Percentiles rank a stretch among this genome's conserved stretches.
These are phyloP conservation scores for Pitta sordida DNA, from an alignment of 2,113 vertebrate species.

Conservation along the genomic window DNA sequence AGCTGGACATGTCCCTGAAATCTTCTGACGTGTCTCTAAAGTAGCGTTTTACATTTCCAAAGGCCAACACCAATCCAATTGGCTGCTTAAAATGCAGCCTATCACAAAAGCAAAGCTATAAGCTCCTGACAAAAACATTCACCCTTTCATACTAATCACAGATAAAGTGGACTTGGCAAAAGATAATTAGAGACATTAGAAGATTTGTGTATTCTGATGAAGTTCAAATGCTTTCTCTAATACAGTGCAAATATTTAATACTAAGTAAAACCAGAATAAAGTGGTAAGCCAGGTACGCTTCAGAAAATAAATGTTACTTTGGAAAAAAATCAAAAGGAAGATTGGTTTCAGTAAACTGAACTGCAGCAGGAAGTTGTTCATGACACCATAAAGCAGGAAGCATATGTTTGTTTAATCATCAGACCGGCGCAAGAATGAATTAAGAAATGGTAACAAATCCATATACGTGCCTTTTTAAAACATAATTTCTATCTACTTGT, in stretches of 20 bases:
- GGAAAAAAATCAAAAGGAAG: conserved; percentile 6
- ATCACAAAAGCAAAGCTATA: conserved; percentile 60
- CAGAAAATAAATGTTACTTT: background rate
- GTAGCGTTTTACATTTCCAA: conserved; percentile 49
- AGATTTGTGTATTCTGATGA: conserved; percentile 16
- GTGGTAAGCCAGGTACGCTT: background rate
- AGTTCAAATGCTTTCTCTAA: background rate
- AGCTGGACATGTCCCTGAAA: background rate
- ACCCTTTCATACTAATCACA: conserved; percentile 60
- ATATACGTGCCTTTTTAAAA: background rate
- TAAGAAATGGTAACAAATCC: conserved; percentile 6
- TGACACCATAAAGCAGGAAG: conserved; percentile 20
- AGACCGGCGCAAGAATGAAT: background rate
- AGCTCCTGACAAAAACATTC: conserved; percentile 63
- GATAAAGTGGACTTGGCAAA: conserved; percentile 47
- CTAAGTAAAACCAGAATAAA: background rate
- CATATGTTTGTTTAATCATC: conserved; percentile 37
- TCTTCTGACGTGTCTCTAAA: background rate
- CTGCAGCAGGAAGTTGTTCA: conserved; percentile 31
- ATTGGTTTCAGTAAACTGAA: conserved; percentile 8
- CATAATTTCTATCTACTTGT: background rate
- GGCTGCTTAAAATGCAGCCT: conserved; percentile 57
- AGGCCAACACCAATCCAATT: conserved; percentile 38
- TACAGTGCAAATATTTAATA: background rate
- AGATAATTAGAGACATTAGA: conserved; percentile 51